Evolutionary conservation across 1,140 invertebrate genomes (phyloP).

Genomic region (Microplitis demolitor): DNA sequence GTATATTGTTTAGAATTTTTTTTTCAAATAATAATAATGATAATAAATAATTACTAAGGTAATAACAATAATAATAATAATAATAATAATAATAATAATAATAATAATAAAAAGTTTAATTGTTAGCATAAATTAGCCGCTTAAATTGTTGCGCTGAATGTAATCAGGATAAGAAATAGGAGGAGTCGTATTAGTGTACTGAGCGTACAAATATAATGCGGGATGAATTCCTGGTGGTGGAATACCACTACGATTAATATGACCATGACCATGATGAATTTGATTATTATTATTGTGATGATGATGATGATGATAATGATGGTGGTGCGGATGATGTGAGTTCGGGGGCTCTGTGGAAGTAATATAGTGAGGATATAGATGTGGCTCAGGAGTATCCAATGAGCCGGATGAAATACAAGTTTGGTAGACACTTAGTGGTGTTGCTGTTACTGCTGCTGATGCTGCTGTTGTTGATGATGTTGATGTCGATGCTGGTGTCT

Average conservation of each 20-base stretch:
- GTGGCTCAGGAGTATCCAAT: slow-evolving; percentile 45
- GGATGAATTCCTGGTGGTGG: slow-evolving; percentile 56
- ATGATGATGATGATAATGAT: slow-evolving; percentile 26
- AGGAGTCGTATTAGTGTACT: slow-evolving; percentile 53
- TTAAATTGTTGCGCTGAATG: slow-evolving; percentile 53
- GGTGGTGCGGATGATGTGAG: slow-evolving; percentile 33
- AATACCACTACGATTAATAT: slow-evolving; percentile 33
- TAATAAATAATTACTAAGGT: background rate
- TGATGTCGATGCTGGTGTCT: slow-evolving; percentile 18
- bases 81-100: background rate
- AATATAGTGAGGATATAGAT: slow-evolving; percentile 48
- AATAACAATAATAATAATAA: background rate
- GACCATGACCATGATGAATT: slow-evolving; percentile 38
- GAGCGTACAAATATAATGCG: slow-evolving; percentile 58
- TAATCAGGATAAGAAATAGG: slow-evolving; percentile 57
- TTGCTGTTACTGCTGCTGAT: slow-evolving; percentile 46
- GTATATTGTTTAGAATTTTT: too few relatives aligned
- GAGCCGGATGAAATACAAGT: slow-evolving; percentile 45
- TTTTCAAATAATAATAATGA: background rate
- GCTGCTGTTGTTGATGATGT: slow-evolving; percentile 47
- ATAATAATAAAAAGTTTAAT: background rate
- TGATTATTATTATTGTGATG: slow-evolving; percentile 33
- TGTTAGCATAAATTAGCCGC: slow-evolving; percentile 19
- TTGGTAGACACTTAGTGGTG: slow-evolving; percentile 58
- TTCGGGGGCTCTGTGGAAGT: slow-evolving; percentile 41